These are phyloP conservation scores for Tragopan temminckii DNA, from an alignment of 2,797 vertebrate species.

Conservation along the genomic window DNA sequence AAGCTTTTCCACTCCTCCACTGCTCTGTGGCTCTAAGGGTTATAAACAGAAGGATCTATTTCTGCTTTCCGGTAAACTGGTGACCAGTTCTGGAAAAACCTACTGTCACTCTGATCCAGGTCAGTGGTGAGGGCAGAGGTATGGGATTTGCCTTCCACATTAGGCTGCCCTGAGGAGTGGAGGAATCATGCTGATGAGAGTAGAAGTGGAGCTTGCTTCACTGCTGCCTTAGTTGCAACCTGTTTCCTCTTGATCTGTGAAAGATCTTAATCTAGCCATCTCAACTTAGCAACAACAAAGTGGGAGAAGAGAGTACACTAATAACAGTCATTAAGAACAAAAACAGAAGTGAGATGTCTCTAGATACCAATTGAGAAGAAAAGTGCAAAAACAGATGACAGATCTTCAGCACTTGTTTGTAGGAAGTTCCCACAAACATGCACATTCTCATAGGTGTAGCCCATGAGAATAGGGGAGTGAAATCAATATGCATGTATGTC, in stretches of 20 bases:
- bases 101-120: background rate
- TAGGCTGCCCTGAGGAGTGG: background rate
- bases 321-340: background rate
- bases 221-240: background rate
- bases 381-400: background rate
- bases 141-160: background rate
- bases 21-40: background rate
- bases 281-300: background rate
- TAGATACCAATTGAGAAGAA: background rate
- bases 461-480: background rate
- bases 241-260: background rate
- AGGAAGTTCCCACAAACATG: background rate
- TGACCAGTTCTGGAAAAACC: slow-evolving; percentile 6
- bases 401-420: background rate
- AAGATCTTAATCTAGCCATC: background rate
- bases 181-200: background rate
- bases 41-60: slow-evolving; percentile 13
- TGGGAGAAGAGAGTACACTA: background rate
- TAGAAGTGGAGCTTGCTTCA: background rate
- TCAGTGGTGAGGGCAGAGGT: background rate
- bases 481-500: background rate
- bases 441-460: background rate
- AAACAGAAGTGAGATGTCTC: background rate
- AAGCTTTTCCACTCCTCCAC: background rate
- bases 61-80: slow-evolving; percentile 41